Base-by-base conservation (phyloP, 2,113 vertebrate species). In the Edolisoma coerulescens region DNA sequence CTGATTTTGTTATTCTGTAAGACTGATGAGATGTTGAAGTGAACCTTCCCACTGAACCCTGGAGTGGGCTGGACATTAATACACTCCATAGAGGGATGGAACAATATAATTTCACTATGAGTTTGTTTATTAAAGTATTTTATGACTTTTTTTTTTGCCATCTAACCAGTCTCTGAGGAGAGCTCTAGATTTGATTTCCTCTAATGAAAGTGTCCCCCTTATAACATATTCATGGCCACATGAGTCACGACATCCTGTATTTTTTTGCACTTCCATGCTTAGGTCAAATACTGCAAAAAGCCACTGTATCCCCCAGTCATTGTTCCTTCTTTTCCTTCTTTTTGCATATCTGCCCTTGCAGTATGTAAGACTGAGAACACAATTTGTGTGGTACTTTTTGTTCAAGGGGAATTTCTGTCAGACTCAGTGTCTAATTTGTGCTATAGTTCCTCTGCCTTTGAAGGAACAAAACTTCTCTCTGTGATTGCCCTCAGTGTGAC, bases 51-150 rank as follows among this genome's bases (percentile, higher is more conserved):
- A 1, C 35, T 93, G 18, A 41, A 41, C 76, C 76, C 30, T 70
- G 50, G 53, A 83, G 84, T 33, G 53, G 35, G 8, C 13, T 76
- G 54, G 50, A 54, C 15, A 52, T 63, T 49, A 64, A 35, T 52
- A 44, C 42, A 30, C 19, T 86, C 44, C 33, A 3, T 10, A 35
- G 60, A 95, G 59, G 28, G 15, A 77, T 33, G 28, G 21, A n/a
- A 41, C 47, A 86, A 70, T 69, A 71, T 86, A 45, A 77, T 92
- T 95, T 95, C 33, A n/a, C 45, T 70, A 53, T 82, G 84, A 78
- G 28, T 95, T 95, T 97, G 59, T 81, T 97, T 96, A 94, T 76
- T 94, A 90, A 95, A 91, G 14, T 19, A 32, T 87, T 95, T 94
- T 73, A 65, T 75, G 64, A 41, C 12, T 6, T 3, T 47, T 73